Percentiles rank a stretch among this genome's conserved stretches.
Conservation (phyloP, 2,113 vertebrate genomes). For the Thamnophis sirtalis region DNA sequence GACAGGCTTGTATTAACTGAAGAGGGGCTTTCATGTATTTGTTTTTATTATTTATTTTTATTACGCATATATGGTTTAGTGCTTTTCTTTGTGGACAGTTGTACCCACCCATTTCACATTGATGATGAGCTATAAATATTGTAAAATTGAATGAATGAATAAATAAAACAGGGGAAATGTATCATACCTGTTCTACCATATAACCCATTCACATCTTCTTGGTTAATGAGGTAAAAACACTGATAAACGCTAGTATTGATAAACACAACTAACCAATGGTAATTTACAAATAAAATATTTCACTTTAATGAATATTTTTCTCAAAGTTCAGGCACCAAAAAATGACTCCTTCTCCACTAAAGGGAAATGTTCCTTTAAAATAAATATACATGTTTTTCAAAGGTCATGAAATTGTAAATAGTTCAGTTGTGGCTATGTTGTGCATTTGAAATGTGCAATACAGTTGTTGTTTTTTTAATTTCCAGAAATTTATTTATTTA, state of each 20-base stretch:
- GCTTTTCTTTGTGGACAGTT: background rate
- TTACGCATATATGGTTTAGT: background rate
- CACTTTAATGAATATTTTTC: conserved; percentile 65
- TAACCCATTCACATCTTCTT: background rate
- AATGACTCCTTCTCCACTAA: conserved; percentile 48
- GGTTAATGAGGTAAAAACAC: background rate
- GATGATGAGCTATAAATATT: background rate
- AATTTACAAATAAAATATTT: conserved; percentile 57
- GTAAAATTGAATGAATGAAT: background rate
- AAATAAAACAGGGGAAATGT: background rate
- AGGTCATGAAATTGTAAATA: conserved; percentile 60
- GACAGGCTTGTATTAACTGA: background rate
- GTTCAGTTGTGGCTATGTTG: conserved; percentile 58
- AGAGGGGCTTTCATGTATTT: background rate
- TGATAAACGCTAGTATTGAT: background rate
- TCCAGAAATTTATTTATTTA: conserved; percentile 34
- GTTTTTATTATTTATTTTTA: background rate
- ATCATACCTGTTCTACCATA: background rate
- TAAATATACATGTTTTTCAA: conserved; percentile 57
- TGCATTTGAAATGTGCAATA: conserved; percentile 66
- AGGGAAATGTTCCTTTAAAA: conserved; percentile 40
- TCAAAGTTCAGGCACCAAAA: conserved; percentile 53
- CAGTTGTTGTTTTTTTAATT: conserved; percentile 55
- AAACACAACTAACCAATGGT: conserved; percentile 22
- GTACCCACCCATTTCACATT: background rate